These are phyloP conservation scores for Ennomos quercinarius DNA, from an alignment of 2,888 invertebrate genomes.

Conservation along the genomic window DNA sequence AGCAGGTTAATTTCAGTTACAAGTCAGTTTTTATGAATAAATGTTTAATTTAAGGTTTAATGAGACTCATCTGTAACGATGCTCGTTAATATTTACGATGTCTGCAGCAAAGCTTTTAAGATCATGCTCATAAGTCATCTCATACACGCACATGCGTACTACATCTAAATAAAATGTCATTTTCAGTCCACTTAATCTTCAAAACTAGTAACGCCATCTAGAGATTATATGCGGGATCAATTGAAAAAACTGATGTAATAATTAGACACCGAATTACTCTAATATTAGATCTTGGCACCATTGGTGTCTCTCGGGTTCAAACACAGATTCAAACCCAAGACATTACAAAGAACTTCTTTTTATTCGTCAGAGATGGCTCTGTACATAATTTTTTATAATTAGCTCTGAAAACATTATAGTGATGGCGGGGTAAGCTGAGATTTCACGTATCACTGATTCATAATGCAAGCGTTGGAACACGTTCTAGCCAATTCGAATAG, in stretches of 20 bases:
- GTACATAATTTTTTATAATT: not conserved
- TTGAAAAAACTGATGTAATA: not conserved
- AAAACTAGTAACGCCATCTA: constrained; percentile 7
- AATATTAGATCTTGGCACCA: too few species aligned
- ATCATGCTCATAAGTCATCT: constrained; percentile 18
- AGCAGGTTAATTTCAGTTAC: not conserved
- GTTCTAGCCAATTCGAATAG: constrained; percentile 14
- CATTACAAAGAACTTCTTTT: constrained; percentile 2
- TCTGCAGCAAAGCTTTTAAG: constrained; percentile 22
- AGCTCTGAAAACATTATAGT: not conserved
- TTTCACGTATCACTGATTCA: not conserved
- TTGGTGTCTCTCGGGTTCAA: too few species aligned
- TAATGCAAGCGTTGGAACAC: not conserved
- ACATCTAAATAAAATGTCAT: not conserved
- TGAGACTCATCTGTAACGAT: constrained; percentile 4
- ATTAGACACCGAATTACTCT: too few species aligned
- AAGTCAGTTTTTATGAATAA: not conserved
- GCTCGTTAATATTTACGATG: constrained; percentile 26
- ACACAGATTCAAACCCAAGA: constrained; percentile 10
- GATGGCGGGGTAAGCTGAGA: not conserved
- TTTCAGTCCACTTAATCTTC: not conserved
- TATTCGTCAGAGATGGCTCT: constrained; percentile 18
- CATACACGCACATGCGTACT: not conserved
- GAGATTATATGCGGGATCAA: not conserved
- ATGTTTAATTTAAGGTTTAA: constrained; percentile 14